Evolutionary conservation across 2,888 invertebrate species (phyloP), one percentile per base, ranked within the genome.

Genomic region (Platerodrilus igneus): DNA sequence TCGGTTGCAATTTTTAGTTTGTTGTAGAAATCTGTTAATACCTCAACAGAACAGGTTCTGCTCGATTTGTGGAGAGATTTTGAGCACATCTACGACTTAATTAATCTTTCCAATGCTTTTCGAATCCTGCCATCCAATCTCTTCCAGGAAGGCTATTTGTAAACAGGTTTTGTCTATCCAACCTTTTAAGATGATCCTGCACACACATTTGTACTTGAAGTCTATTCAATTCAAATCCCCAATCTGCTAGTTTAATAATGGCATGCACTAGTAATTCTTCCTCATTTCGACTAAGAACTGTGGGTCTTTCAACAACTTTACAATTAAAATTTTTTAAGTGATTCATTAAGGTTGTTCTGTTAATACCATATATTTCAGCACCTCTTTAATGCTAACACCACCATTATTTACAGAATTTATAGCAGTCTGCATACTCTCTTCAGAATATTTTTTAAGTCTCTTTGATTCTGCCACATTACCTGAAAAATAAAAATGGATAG

Each of bases 11-110:
- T 13, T 6, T 50, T n/a, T 8, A 50, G 15, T 43, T 47, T 40
- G 2, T 35, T 17, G 27, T 27, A 45, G 14, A 28, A 23, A 19
- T 47, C 40, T 26, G 40, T 32, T 26, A 45, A 36, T 8, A 45
- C 43, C 23, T 37, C 41, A 14, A 19, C 5, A 2, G 42, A 18
- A 1, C 45, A 26, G 3, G 38, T 19, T 14, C 15, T 11, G 50
- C 40, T 15, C 38, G 6, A 41, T 45, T 47, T 33, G 30, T 37
- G 11, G 41, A 28, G 10, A 46, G 18, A 26, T 40, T 40, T 40
- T 47, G 43, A 8, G 43, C 42, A 4, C 32, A 19, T 33, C 43
- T 25, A 1, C 36, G 20, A 19, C 42, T 31, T 3, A 41, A 10
- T 17, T 42, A 26, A 13, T 41, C 10, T 18, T 34, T 37, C 48